phyloP scores from a whole-genome alignment of 2,888 invertebrate species.

The Lepidonotus clava region DNA sequence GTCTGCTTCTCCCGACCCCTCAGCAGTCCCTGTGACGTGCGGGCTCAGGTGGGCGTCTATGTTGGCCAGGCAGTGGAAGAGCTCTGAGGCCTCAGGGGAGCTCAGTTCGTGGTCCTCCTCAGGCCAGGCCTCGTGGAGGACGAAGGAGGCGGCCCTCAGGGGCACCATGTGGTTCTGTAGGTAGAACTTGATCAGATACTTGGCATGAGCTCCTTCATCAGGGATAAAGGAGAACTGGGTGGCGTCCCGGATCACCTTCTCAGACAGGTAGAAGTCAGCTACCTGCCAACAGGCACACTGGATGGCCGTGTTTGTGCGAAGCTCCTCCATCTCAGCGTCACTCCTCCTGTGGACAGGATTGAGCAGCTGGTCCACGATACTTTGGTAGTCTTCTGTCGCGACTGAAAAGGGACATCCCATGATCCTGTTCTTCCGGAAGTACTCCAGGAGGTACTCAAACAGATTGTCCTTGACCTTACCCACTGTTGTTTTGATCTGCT shows the following conservation, averaged over 20 bases:
- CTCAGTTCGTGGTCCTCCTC: not conserved
- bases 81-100: not conserved
- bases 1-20: not conserved
- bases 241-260: not conserved
- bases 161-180: not conserved
- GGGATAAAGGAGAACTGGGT: not conserved
- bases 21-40: not conserved
- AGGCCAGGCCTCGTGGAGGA: not conserved
- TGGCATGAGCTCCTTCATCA: not conserved
- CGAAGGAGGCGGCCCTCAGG: not conserved
- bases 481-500: not conserved
- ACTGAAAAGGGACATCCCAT: not conserved
- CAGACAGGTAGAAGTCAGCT: slow-evolving; percentile 3
- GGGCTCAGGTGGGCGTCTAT: too few relatives aligned
- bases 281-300: not conserved
- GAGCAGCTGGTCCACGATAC: too few relatives aligned
- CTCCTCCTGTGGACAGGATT: not conserved
- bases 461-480: not conserved
- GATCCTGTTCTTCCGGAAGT: not conserved
- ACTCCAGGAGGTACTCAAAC: not conserved
- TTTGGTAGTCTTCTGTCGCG: not conserved
- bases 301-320: not conserved
- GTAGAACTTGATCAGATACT: not conserved
- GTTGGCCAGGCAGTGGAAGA: not conserved
- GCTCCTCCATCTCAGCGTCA: not conserved